Percentiles rank a stretch among this genome's conserved stretches.
Evolutionary conservation across 2,797 vertebrate genomes (phyloP).

Genomic region (Lutjanus campechanus): DNA sequence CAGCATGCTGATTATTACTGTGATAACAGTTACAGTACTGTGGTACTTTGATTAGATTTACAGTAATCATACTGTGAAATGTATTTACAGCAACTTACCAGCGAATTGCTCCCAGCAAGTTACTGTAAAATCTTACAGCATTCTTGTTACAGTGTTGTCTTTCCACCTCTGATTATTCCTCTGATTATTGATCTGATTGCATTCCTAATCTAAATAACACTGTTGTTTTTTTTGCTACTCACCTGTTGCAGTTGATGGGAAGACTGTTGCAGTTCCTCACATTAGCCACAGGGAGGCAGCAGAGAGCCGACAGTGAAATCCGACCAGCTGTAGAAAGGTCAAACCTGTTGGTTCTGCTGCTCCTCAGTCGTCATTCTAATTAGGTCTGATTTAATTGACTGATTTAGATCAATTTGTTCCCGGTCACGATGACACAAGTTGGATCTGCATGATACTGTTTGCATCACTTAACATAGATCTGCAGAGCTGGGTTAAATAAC

Average conservation of each 20-base stretch:
- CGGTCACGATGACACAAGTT: neutral
- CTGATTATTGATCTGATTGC: no score
- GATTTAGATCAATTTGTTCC: conserved; percentile 36
- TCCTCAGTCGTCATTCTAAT: conserved; percentile 33
- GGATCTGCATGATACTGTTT: conserved; percentile 12
- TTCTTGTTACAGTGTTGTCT: no score
- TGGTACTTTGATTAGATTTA: no score
- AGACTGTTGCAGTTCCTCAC: conserved; percentile 5
- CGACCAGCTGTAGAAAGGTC: conserved; percentile 4
- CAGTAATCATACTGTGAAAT: no score
- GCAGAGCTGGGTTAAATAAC: neutral
- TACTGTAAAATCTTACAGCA: no score
- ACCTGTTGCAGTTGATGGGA: conserved; percentile 15
- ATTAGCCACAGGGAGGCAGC: conserved; percentile 50
- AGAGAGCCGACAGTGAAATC: conserved; percentile 36
- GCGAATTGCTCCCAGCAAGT: no score
- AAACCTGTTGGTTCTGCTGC: conserved; percentile 31
- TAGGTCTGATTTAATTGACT: conserved; percentile 50
- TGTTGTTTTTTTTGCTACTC: no score
- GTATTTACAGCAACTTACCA: no score
- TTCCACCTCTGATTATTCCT: no score
- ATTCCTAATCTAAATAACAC: no score
- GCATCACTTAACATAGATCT: neutral
- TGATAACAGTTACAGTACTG: no score
- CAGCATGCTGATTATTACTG: no score